A percentile compares a stretch with the other conserved stretches of the same genome.
Conservation (phyloP, 1,140 invertebrate genomes). For the Nilaparvata lugens region DNA sequence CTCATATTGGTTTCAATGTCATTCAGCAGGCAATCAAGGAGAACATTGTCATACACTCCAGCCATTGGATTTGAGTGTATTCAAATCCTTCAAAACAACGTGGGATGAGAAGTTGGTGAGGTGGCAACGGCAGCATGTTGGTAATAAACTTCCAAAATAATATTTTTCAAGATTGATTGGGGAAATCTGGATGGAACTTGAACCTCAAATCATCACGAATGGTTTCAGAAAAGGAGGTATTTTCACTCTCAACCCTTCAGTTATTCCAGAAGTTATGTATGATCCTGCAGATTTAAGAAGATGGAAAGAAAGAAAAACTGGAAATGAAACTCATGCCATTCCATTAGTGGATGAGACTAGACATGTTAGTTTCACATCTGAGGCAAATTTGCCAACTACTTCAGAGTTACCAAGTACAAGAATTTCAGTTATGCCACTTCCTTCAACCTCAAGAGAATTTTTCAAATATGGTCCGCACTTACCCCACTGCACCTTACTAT, state of each 20-base stretch:
- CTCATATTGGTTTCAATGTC: constrained; percentile 28
- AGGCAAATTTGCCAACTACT: background rate
- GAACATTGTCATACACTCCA: constrained; percentile 30
- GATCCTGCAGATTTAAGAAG: constrained; percentile 11
- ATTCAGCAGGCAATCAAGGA: constrained; percentile 27
- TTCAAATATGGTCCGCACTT: too few species aligned
- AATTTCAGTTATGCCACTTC: background rate
- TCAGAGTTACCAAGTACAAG: constrained; percentile 1
- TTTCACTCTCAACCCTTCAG: constrained; percentile 14
- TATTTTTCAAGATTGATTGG: constrained; percentile 17
- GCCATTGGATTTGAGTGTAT: constrained; percentile 29
- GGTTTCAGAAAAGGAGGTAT: constrained; percentile 30
- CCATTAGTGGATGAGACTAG: background rate
- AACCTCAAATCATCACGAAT: constrained; percentile 19
- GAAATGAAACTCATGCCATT: constrained; percentile 14
- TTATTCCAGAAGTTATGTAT: constrained; percentile 7
- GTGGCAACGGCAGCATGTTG: constrained; percentile 22
- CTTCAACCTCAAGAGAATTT: constrained; percentile 1
- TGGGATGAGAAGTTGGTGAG: constrained; percentile 22
- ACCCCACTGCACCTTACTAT: too few species aligned
- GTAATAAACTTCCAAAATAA: constrained; percentile 26
- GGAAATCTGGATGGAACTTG: constrained; percentile 21
- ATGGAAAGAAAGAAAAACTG: constrained; percentile 20
- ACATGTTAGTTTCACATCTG: background rate
- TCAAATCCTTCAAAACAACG: constrained; percentile 21